Base-by-base conservation (phyloP, 2,113 vertebrate species). In the Paramormyrops kingsleyae region DNA sequence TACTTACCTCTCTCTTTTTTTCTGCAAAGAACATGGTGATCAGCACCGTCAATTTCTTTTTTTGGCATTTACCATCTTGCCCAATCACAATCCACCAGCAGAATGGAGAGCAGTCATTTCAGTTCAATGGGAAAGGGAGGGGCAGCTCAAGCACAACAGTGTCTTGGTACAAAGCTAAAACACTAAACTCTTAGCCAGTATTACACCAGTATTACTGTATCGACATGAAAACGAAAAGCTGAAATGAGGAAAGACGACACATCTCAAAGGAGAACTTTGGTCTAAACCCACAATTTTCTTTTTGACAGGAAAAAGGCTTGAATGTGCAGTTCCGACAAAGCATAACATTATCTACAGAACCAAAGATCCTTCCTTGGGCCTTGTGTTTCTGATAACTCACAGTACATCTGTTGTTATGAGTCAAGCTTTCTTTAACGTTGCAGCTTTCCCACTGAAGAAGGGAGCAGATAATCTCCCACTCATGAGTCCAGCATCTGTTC, bases 141-240 rank as follows among this genome's bases (percentile, higher is more conserved):
- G 53, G 39, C 7, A 91, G 92, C 90, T 90, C 10, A 90, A 91
- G 90, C 91, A 90, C 39, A 85, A 52, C 59, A 44, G 19, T 70
- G 27, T 66, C 56, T 59, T 21, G 44, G 13, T 80, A 83, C 53
- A 88, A 84, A 88, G 49, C 27, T 88, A 53, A 4, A 31, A 74
- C 31, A 56, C 47, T 21, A 46, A 84, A 21, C 21, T 35, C 49
- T 83, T 19, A 53, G n/a, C 49, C 53, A 62, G 35, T 50, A 39
- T 46, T 70, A 59, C 46, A 90, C 56, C 46, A 87, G n/a, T 62
- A 44, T 19, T 19, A 87, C 44, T 15, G 27, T 46, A 24, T 27
- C n/a, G 12, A 27, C 53, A 52, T 39, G n/a, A 85, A 90, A 49
- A 90, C 89, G 70, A 87, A 74, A 62, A 84, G 21, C 47, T 74